A percentile compares a stretch with the other conserved stretches of the same genome.
Evolutionary conservation across 2,113 vertebrate species (phyloP).

Genomic region (Regulus satrapa): DNA sequence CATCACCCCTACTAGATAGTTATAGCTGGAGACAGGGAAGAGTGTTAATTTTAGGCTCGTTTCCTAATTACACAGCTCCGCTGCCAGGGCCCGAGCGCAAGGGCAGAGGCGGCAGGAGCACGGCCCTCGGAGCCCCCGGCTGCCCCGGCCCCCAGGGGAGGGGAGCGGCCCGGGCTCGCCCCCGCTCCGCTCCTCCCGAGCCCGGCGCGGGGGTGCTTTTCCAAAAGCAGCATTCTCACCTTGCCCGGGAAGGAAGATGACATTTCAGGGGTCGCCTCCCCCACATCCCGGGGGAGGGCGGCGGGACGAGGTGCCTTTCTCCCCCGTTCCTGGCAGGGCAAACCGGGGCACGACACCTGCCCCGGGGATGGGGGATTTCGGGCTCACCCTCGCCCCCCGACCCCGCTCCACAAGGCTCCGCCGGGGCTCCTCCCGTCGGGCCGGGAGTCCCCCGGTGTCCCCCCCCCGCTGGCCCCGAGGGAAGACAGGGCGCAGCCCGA

Average conservation of each 20-base stretch:
- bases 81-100: neutral
- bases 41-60: neutral
- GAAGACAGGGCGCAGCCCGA: neutral
- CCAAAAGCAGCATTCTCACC: neutral
- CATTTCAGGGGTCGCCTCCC: neutral
- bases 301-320: neutral
- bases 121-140: rapidly evolving
- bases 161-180: neutral
- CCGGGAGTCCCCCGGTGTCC: neutral
- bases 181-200: neutral
- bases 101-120: too few species aligned
- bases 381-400: neutral
- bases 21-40: neutral
- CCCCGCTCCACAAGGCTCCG: too few species aligned
- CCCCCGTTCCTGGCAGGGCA: neutral
- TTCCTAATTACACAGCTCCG: neutral
- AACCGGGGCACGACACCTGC: neutral
- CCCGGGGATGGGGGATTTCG: neutral
- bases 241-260: neutral
- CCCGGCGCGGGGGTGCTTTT: neutral
- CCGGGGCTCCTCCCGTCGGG: neutral
- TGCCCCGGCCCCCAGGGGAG: neutral
- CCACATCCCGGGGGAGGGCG: rapidly evolving
- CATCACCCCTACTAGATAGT: neutral
- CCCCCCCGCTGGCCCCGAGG: neutral